These are phyloP conservation scores for Formica exsecta DNA, from an alignment of 1,140 invertebrate genomes.

Conservation along the genomic window DNA sequence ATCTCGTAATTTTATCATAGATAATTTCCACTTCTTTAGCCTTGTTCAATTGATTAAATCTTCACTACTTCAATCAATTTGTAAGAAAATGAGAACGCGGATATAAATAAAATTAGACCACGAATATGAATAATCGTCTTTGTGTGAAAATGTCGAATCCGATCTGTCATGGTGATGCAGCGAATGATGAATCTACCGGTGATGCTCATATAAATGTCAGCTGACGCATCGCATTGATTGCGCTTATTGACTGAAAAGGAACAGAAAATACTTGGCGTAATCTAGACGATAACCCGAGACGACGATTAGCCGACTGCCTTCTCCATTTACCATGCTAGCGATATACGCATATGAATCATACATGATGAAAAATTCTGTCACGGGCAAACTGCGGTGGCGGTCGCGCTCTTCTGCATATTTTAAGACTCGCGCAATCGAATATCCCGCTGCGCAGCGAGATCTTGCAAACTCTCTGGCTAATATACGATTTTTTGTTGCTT, in stretches of 20 bases:
- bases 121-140: slow-evolving; percentile 17
- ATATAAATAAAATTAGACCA: not conserved
- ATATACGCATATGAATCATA: slow-evolving; percentile 32
- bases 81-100: too few species aligned
- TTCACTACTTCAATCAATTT: too few species aligned
- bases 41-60: not conserved
- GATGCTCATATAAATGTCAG: not conserved
- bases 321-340: not conserved
- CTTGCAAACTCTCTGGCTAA: not conserved
- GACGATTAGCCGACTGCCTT: slow-evolving; percentile 17
- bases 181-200: slow-evolving; percentile 12
- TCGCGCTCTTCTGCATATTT: not conserved
- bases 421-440: not conserved
- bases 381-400: not conserved
- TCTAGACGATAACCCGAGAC: slow-evolving; percentile 56
- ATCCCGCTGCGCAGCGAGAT: not conserved
- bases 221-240: slow-evolving; percentile 40
- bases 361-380: slow-evolving; percentile 29
- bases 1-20: not conserved
- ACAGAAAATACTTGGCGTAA: slow-evolving; percentile 56
- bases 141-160: not conserved
- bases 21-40: not conserved
- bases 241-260: slow-evolving; percentile 52
- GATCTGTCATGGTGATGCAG: not conserved
- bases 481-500: slow-evolving; percentile 9